Percentiles rank a stretch among this genome's conserved stretches.
Evolutionary conservation across 64 coral and sea anemone genomes (phyloP).

Genomic region (Orbicella faveolata): DNA sequence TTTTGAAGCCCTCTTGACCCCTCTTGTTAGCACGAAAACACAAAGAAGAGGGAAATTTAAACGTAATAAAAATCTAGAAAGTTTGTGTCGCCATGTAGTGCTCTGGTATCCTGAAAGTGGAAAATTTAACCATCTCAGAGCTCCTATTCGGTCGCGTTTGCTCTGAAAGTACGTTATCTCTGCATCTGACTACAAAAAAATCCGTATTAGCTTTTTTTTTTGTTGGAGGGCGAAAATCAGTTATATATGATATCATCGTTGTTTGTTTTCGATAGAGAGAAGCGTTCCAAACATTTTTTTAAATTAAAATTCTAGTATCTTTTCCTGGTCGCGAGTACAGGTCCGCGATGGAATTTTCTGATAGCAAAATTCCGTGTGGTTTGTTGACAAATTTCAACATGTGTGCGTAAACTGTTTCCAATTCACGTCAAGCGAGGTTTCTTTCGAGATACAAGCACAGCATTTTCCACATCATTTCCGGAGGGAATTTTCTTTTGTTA

Average conservation of each 20-base stretch:
- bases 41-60: too few relatives aligned
- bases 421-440: neutral
- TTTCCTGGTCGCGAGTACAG: neutral
- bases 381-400: neutral
- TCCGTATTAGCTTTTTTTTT: too few relatives aligned
- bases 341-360: neutral
- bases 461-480: neutral
- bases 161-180: too few relatives aligned
- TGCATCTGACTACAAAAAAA: too few relatives aligned
- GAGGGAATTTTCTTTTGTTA: conserved; percentile 12
- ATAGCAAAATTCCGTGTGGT: neutral
- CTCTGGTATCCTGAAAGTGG: too few relatives aligned
- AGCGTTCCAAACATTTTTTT: conserved; percentile 3
- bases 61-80: too few relatives aligned
- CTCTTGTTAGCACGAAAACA: too few relatives aligned
- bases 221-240: neutral
- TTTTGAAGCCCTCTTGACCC: too few relatives aligned
- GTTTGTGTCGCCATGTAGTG: too few relatives aligned
- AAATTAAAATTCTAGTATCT: neutral
- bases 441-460: neutral
- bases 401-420: neutral
- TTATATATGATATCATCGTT: neutral
- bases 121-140: too few relatives aligned
- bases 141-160: too few relatives aligned
- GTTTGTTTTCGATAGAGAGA: neutral